A percentile compares a stretch with the other conserved stretches of the same genome.
Conservation (phyloP, 1,140 invertebrate genomes). For the Zaprionus lachaisei region DNA sequence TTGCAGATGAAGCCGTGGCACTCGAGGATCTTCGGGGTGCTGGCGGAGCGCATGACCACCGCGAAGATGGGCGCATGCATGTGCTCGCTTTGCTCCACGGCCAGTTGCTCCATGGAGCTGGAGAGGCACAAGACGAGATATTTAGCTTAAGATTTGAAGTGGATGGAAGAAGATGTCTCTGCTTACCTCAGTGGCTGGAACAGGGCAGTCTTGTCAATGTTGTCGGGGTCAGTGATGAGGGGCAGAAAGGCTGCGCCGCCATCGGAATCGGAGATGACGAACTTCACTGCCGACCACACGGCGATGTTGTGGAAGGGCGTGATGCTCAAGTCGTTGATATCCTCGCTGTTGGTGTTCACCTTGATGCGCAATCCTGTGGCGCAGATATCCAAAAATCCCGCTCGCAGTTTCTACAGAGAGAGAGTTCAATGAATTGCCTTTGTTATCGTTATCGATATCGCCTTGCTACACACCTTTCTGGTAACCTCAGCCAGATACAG, state of each 20-base stretch:
- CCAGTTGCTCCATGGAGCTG: constrained; percentile 76
- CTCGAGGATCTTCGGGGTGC: constrained; percentile 91
- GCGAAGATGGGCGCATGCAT: constrained; percentile 94
- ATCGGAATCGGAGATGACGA: constrained; percentile 87
- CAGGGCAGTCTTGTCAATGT: constrained; percentile 89
- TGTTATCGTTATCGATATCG: neutral
- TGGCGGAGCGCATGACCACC: constrained; percentile 93
- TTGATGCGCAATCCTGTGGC: constrained; percentile 88
- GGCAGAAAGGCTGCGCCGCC: constrained; percentile 90
- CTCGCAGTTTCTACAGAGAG: constrained; percentile 57
- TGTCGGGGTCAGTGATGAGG: constrained; percentile 93
- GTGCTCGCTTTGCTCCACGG: constrained; percentile 75
- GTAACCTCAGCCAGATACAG: constrained; percentile 87
- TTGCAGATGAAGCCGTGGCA: constrained; percentile 96
- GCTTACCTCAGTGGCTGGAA: constrained; percentile 85
- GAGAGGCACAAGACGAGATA: neutral
- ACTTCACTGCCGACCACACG: constrained; percentile 95
- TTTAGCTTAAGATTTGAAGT: neutral
- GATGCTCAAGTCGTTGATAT: constrained; percentile 84
- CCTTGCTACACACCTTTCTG: constrained; percentile 55
- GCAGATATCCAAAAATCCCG: constrained; percentile 89
- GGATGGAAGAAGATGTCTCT: neutral
- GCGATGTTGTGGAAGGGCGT: constrained; percentile 95
- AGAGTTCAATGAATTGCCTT: neutral
- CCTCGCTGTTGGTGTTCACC: constrained; percentile 31